Percentiles rank a stretch among this genome's conserved stretches.
Evolutionary conservation across 1,140 invertebrate genomes (phyloP).

Genomic region (Periplaneta americana): DNA sequence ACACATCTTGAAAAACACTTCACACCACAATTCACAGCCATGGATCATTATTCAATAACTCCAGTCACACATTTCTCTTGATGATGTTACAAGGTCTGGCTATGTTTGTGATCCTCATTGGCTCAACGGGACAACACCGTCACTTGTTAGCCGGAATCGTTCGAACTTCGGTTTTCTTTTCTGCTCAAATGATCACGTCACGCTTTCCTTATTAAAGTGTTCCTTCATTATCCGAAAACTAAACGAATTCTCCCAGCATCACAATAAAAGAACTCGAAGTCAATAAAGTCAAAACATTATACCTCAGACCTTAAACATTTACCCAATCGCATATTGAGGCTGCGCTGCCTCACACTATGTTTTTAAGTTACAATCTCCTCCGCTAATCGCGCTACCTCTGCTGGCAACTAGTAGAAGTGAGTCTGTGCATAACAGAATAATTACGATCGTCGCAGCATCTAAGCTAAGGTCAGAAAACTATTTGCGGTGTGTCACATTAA

Average conservation of each 20-base stretch:
- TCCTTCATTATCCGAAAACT: neutral
- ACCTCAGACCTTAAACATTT: too few species aligned
- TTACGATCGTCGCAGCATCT: too few species aligned
- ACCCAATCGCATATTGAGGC: too few species aligned
- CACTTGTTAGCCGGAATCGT: slow-evolving; percentile 8
- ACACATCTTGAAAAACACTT: slow-evolving; percentile 13
- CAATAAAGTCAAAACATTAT: too few species aligned
- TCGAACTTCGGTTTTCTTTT: neutral
- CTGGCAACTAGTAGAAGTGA: too few species aligned
- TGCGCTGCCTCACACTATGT: too few species aligned
- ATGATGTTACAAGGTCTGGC: slow-evolving; percentile 1
- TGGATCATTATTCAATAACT: slow-evolving; percentile 20
- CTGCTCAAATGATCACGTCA: neutral
- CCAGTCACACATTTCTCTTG: neutral
- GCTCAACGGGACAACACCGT: slow-evolving; percentile 10
- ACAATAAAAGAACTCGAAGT: neutral
- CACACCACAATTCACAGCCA: slow-evolving; percentile 18
- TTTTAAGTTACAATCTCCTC: too few species aligned
- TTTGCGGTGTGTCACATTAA: too few species aligned
- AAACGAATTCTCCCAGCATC: neutral
- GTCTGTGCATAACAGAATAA: too few species aligned
- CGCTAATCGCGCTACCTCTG: too few species aligned
- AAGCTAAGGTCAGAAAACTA: too few species aligned
- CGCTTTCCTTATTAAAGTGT: neutral
- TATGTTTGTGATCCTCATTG: slow-evolving; percentile 15